Percentiles rank a stretch among this genome's conserved stretches.
These are phyloP conservation scores for Dynastes grantii DNA, from an alignment of 2,888 invertebrate species.

Conservation along the genomic window DNA sequence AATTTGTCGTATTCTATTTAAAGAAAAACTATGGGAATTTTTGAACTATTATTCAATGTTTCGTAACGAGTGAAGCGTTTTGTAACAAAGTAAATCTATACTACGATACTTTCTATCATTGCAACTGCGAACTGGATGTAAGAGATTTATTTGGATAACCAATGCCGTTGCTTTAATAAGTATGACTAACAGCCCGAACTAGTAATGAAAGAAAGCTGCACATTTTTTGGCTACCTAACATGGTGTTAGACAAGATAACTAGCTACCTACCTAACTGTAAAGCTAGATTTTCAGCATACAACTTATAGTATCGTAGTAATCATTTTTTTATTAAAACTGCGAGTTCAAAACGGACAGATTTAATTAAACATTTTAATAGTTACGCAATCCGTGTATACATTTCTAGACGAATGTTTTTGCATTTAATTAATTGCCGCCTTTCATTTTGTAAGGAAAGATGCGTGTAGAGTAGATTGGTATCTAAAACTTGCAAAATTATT, in stretches of 20 bases:
- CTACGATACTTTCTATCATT: conserved; percentile 10
- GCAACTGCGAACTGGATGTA: not conserved
- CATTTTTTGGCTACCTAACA: not conserved
- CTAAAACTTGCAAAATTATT: not conserved
- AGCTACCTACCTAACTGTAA: not conserved
- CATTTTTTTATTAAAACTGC: too few relatives aligned
- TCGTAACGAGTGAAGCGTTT: not conserved
- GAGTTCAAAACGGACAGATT: too few relatives aligned
- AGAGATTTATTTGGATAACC: not conserved
- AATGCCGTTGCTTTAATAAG: conserved; percentile 26
- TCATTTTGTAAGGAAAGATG: too few relatives aligned
- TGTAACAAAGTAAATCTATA: not conserved
- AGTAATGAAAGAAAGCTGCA: conserved; percentile 20
- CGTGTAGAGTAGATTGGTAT: too few relatives aligned
- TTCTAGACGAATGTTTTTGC: too few relatives aligned
- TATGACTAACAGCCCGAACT: conserved; percentile 16
- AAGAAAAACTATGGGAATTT: conserved; percentile 6
- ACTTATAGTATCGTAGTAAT: not conserved
- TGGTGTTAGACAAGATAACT: not conserved
- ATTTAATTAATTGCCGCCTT: too few relatives aligned
- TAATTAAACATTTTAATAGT: too few relatives aligned
- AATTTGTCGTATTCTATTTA: not conserved
- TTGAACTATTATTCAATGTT: conserved; percentile 15
- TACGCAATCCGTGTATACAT: too few relatives aligned
- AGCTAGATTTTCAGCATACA: not conserved